A percentile compares a stretch with the other conserved stretches of the same genome.
Conservation (phyloP, 1,140 invertebrate species). For the Hydropsyche tenuis region DNA sequence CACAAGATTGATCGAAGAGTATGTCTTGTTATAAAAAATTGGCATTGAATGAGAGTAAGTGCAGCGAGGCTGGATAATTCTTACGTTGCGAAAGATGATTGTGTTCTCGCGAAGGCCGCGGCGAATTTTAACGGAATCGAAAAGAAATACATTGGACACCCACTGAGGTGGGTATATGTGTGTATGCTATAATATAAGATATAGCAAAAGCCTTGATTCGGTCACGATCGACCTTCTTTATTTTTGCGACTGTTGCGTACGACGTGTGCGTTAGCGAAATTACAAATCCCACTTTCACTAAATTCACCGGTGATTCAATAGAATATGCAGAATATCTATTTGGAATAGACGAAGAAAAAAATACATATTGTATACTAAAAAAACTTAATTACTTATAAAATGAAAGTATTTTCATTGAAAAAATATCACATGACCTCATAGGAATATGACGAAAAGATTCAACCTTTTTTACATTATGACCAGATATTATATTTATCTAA, state of each 20-base stretch:
- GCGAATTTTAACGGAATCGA: neutral
- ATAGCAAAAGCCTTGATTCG: neutral
- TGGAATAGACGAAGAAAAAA: too few relatives aligned
- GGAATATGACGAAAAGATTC: too few relatives aligned
- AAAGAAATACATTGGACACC: conserved; percentile 9
- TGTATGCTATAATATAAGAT: neutral
- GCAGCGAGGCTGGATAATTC: neutral
- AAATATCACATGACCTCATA: too few relatives aligned
- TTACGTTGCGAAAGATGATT: neutral
- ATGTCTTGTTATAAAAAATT: too few relatives aligned
- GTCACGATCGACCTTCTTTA: conserved; percentile 24
- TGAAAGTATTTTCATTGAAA: too few relatives aligned
- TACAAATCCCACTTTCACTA: neutral
- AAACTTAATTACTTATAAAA: too few relatives aligned
- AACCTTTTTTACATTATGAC: too few relatives aligned
- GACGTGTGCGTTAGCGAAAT: neutral
- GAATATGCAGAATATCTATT: too few relatives aligned
- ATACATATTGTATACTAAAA: too few relatives aligned
- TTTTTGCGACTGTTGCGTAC: neutral
- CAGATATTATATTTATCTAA: too few relatives aligned
- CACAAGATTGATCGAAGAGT: too few relatives aligned
- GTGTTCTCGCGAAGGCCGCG: neutral
- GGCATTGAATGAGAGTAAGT: neutral
- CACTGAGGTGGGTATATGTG: neutral
- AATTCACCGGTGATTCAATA: too few relatives aligned